Evolutionary conservation across 2,797 vertebrate genomes (phyloP).

Genomic region (Microhierax caerulescens): DNA sequence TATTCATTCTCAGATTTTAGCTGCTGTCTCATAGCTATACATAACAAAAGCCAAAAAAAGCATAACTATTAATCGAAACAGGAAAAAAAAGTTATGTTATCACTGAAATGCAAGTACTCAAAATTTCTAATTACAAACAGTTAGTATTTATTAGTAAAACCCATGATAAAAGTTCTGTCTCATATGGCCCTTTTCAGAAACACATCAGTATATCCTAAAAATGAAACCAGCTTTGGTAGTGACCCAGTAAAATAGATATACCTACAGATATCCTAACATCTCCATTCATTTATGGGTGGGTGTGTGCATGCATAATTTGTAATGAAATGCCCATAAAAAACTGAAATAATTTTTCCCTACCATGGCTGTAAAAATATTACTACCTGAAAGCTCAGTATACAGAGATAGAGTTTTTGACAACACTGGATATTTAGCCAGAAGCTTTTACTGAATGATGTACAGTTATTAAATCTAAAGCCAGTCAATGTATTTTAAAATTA

Average conservation of each 20-base stretch:
- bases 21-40: background rate
- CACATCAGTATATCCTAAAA: background rate
- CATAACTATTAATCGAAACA: background rate
- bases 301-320: background rate
- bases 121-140: slow-evolving; percentile 20
- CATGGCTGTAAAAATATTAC: background rate
- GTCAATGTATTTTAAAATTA: background rate
- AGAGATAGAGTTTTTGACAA: background rate
- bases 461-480: background rate
- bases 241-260: background rate
- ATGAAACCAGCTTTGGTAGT: background rate
- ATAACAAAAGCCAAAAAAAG: background rate
- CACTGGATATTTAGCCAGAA: background rate
- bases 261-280: background rate
- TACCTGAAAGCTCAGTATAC: background rate
- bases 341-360: background rate
- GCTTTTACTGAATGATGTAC: background rate
- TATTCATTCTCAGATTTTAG: slow-evolving; percentile 11
- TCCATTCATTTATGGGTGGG: accelerated
- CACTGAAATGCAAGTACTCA: slow-evolving; percentile 8
- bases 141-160: slow-evolving; percentile 50
- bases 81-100: background rate
- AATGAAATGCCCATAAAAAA: background rate
- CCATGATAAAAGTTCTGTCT: slow-evolving; percentile 35
- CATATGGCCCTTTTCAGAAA: slow-evolving; percentile 46